A percentile compares a stretch with the other conserved stretches of the same genome.
Evolutionary conservation across 2,888 invertebrate species (phyloP).

Genomic region (Caenorhabditis imperialis): DNA sequence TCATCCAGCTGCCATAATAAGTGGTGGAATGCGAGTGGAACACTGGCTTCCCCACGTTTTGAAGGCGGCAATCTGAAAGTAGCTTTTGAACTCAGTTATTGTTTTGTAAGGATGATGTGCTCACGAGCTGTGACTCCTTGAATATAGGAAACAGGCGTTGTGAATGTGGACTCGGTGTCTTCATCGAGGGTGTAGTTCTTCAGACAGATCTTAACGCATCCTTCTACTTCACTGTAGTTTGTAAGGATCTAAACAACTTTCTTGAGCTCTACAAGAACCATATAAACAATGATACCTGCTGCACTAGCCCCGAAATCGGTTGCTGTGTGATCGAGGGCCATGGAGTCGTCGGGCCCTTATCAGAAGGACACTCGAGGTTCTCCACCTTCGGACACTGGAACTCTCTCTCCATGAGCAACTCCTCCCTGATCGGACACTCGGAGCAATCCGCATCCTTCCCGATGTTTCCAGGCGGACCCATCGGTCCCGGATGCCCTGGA

Average conservation of each 20-base stretch:
- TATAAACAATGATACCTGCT: conserved; percentile 63
- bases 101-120: background rate
- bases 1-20: conserved; percentile 80
- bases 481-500: conserved; percentile 66
- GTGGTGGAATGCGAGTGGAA: conserved; percentile 79
- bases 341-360: conserved; percentile 45
- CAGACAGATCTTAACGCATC: conserved; percentile 74
- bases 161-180: conserved; percentile 59
- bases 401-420: conserved; percentile 59
- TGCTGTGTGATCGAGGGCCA: conserved; percentile 49
- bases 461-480: conserved; percentile 70
- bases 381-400: conserved; percentile 67
- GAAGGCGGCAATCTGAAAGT: conserved; percentile 78
- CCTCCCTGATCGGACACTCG: conserved; percentile 70
- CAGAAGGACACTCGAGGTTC: conserved; percentile 63
- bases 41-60: conserved; percentile 79
- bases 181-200: conserved; percentile 71
- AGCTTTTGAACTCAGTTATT: background rate
- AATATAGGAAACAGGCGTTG: conserved; percentile 77
- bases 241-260: conserved; percentile 64
- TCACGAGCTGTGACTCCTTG: conserved; percentile 77
- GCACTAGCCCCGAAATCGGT: conserved; percentile 70
- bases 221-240: conserved; percentile 74
- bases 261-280: background rate
- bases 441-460: conserved; percentile 73